A percentile compares a stretch with the other conserved stretches of the same genome.
phyloP scores from a whole-genome alignment of 2,888 invertebrate species.

The Lamellibrachia columna region DNA sequence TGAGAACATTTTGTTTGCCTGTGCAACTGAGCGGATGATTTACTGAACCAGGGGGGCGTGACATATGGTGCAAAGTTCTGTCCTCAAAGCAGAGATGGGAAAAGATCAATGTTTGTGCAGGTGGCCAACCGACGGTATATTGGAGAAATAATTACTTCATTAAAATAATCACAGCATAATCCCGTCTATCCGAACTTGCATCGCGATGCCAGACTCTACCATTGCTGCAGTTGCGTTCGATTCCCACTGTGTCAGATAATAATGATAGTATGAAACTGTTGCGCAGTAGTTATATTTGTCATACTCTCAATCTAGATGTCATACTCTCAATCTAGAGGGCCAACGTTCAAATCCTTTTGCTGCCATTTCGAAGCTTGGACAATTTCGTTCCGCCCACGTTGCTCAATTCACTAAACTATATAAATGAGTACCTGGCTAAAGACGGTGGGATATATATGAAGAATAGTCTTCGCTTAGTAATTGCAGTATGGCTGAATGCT shows the following conservation, averaged over 20 bases:
- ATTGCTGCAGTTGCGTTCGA: background rate
- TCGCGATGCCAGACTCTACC: background rate
- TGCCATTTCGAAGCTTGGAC: too few species aligned
- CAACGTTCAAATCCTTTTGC: too few species aligned
- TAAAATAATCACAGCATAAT: background rate
- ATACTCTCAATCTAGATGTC: too few species aligned
- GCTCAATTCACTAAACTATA: too few species aligned
- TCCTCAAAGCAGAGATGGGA: background rate
- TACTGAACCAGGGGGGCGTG: background rate
- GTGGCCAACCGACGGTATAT: background rate
- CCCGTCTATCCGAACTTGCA: background rate
- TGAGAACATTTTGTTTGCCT: background rate
- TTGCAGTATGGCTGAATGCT: too few species aligned
- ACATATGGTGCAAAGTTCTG: background rate
- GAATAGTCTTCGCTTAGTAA: too few species aligned
- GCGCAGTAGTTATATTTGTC: too few species aligned
- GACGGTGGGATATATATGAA: too few species aligned
- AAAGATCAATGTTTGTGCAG: background rate
- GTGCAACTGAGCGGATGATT: background rate
- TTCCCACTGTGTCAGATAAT: background rate
- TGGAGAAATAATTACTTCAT: constrained; percentile 4
- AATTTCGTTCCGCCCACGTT: too few species aligned
- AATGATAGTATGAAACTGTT: background rate
- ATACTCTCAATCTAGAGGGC: too few species aligned
- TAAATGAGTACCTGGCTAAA: too few species aligned